Base-by-base conservation (phyloP, 1,140 invertebrate genomes). In the Cecropterus lyciades region DNA sequence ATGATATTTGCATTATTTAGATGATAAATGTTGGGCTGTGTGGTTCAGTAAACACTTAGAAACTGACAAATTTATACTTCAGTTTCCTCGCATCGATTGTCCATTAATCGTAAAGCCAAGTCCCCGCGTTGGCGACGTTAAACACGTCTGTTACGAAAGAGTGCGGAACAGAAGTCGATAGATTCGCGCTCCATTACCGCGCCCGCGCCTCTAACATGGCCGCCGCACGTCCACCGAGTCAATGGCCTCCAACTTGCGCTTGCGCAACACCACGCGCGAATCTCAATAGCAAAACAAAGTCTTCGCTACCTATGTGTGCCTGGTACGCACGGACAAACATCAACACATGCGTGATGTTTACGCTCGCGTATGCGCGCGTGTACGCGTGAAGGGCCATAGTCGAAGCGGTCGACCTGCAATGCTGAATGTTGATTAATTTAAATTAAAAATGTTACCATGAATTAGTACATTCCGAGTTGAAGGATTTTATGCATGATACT, bases 261-360 rank as follows among this genome's bases (percentile, higher is more conserved):
- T 92, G 89, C 89, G 87, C 89, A 92, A 92, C 82, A 76, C 73
- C 85, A 87, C 87, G 83, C 87, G 88, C 89, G 87, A 90, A 90
- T 90, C 87, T 92, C 86, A 81, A 86, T 84, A 77, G 84, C 86
- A 90, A 90, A 92, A 90, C 83, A 89, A 89, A 85, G 76, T 87
- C 77, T 81, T 83, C 64, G 67, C 49, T 71, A 46, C 48, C 57
- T 67, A 27, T 79, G 85, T 87, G 84, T 78, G 79, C 68, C 71
- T 75, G 59, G 40, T 43, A 30, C 55, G 30, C 52, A 63, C 55
- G 37, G 30, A 69, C 33, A 7, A 11, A 37, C 52, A 69, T 66
- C 45, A 16, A 67, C 69, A 64, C 46, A 63, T 59, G 68, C 40
- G 51, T 55, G 51, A 65, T 73, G 57, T 72, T 84, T 88, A 77